These are phyloP conservation scores for Gephyroberyx darwinii DNA, from an alignment of 2,797 vertebrate species.

Conservation along the genomic window DNA sequence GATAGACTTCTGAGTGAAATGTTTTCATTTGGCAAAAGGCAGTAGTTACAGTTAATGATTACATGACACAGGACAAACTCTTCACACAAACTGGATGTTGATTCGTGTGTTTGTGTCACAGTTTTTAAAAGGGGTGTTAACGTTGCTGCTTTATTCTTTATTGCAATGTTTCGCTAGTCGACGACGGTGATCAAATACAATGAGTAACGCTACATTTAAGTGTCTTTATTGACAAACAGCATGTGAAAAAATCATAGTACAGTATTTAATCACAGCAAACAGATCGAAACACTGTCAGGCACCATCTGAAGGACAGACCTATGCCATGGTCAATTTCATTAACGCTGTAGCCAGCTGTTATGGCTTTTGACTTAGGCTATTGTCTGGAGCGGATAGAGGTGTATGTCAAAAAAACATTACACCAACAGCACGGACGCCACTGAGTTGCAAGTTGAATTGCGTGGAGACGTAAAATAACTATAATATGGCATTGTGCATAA, in stretches of 20 bases:
- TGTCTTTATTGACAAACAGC: neutral
- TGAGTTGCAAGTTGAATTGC: neutral
- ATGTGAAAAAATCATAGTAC: neutral
- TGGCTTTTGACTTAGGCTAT: constrained; percentile 39
- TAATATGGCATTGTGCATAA: neutral
- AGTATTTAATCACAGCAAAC: neutral
- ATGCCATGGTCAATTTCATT: constrained; percentile 2
- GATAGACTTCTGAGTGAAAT: neutral
- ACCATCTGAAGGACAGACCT: neutral
- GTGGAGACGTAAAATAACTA: neutral
- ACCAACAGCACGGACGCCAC: neutral
- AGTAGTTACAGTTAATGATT: neutral
- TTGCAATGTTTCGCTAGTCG: neutral
- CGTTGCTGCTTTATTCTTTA: neutral
- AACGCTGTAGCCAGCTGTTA: constrained; percentile 43
- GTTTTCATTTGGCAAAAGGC: neutral
- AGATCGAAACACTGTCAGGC: neutral
- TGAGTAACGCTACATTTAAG: neutral
- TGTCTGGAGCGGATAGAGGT: constrained; percentile 36
- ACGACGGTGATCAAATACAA: neutral
- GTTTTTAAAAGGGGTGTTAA: neutral
- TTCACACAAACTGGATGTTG: neutral
- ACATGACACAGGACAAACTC: neutral
- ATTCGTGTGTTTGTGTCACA: neutral
- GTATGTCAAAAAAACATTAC: neutral